Conservation (phyloP, 1,140 invertebrate species). For the Rhynchophorus ferrugineus region DNA sequence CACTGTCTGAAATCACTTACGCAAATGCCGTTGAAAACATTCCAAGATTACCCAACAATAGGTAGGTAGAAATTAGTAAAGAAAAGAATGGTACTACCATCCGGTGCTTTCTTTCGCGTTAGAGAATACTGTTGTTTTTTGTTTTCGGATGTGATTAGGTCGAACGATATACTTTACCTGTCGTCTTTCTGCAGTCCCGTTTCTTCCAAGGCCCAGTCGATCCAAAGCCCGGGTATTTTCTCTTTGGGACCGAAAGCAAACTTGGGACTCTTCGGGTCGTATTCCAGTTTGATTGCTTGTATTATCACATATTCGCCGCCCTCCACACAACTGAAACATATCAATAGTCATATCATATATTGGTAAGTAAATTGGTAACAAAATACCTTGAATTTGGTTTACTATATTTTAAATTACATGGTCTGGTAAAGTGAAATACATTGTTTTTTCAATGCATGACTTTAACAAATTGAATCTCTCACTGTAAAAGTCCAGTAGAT, state of each 20-base stretch:
- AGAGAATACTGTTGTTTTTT: background rate
- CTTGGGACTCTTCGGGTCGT: slow-evolving; percentile 56
- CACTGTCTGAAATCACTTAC: background rate
- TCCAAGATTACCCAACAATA: background rate
- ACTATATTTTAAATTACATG: too few species aligned
- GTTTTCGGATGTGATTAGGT: too few species aligned
- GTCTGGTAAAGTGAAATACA: too few species aligned
- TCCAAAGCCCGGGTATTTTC: slow-evolving; percentile 51
- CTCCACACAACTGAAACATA: slow-evolving; percentile 46
- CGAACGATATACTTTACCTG: too few species aligned
- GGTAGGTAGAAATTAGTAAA: background rate
- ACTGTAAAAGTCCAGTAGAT: too few species aligned
- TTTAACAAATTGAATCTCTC: too few species aligned
- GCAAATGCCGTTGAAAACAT: background rate
- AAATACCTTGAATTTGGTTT: too few species aligned
- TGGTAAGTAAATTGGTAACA: too few species aligned
- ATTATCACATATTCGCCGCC: slow-evolving; percentile 46
- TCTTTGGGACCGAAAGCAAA: slow-evolving; percentile 54
- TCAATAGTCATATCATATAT: too few species aligned
- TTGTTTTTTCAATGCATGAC: too few species aligned
- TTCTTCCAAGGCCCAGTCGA: slow-evolving; percentile 71
- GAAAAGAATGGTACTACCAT: background rate
- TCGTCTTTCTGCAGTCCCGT: slow-evolving; percentile 67
- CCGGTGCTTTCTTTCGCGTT: too few species aligned
- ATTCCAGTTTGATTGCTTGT: slow-evolving; percentile 57